Evolutionary conservation across 2,797 vertebrate genomes (phyloP).

Genomic region (Hydrolagus colliei): DNA sequence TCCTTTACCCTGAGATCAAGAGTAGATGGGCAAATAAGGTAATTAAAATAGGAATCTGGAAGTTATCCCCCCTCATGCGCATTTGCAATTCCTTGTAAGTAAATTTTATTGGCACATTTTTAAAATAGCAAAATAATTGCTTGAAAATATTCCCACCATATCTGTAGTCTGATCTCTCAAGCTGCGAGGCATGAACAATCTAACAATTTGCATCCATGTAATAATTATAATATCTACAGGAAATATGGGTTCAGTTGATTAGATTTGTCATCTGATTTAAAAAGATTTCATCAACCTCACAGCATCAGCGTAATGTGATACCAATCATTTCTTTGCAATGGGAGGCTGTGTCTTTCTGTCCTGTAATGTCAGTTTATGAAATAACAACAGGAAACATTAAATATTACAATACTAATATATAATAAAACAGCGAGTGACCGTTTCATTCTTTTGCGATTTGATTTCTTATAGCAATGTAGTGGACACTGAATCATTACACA

Average conservation of each 20-base stretch:
- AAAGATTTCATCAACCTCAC: constrained; percentile 8
- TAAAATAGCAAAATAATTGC: neutral
- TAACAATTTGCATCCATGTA: neutral
- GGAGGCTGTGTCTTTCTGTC: neutral
- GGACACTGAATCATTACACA: constrained; percentile 4
- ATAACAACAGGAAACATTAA: neutral
- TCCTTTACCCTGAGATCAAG: too few relatives aligned
- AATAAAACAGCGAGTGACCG: neutral
- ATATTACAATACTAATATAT: constrained; percentile 6
- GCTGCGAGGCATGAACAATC: neutral
- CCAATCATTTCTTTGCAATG: neutral
- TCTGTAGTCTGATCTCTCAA: too few relatives aligned
- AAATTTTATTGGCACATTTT: neutral
- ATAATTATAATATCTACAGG: constrained; percentile 28
- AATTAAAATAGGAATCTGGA: neutral
- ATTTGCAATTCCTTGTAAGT: neutral
- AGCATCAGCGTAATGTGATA: neutral
- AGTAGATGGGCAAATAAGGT: too few relatives aligned
- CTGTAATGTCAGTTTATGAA: neutral
- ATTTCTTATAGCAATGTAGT: neutral
- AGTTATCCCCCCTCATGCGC: neutral
- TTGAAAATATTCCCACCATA: neutral
- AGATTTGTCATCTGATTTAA: constrained; percentile 20
- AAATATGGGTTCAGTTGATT: constrained; percentile 44
- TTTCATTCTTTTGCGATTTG: constrained; percentile 7